Percentiles rank a stretch among this genome's conserved stretches.
Evolutionary conservation across 2,113 vertebrate genomes (phyloP).

Genomic region (Calidris pugnax): DNA sequence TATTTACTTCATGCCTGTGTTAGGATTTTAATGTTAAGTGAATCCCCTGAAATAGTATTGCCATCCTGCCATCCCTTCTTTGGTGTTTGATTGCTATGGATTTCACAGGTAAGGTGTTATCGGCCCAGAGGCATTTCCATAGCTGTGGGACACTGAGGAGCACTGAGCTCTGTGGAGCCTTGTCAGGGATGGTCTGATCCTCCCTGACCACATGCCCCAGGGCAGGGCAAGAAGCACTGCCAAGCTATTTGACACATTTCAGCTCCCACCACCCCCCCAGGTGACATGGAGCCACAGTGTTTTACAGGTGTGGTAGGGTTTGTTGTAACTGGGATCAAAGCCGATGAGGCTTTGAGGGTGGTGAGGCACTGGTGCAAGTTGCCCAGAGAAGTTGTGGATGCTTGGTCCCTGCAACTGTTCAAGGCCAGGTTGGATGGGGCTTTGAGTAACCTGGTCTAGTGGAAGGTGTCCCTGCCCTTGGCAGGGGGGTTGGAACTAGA

Average conservation of each 20-base stretch:
- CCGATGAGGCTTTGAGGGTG: not conserved
- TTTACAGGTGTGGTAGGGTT: not conserved
- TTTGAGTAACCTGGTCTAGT: not conserved
- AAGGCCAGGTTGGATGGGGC: not conserved
- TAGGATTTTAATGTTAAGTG: not conserved
- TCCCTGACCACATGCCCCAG: not conserved
- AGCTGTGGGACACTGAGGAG: fast-evolving
- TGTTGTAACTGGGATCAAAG: not conserved
- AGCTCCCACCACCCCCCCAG: too few species aligned
- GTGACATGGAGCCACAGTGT: not conserved
- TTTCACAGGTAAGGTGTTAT: not conserved
- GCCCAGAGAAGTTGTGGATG: not conserved
- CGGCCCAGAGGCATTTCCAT: fast-evolving
- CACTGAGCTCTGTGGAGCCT: not conserved
- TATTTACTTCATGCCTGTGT: not conserved
- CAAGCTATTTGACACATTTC: not conserved
- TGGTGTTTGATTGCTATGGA: not conserved
- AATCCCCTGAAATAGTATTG: not conserved
- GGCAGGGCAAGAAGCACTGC: not conserved
- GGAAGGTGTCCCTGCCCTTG: not conserved
- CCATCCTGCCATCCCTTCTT: not conserved
- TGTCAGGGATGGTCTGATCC: fast-evolving
- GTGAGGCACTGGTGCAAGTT: not conserved
- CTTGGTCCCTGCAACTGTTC: not conserved
- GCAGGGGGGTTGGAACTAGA: not conserved